Base-by-base conservation (phyloP, 2,888 invertebrate species). In the Harpalus rubripes region DNA sequence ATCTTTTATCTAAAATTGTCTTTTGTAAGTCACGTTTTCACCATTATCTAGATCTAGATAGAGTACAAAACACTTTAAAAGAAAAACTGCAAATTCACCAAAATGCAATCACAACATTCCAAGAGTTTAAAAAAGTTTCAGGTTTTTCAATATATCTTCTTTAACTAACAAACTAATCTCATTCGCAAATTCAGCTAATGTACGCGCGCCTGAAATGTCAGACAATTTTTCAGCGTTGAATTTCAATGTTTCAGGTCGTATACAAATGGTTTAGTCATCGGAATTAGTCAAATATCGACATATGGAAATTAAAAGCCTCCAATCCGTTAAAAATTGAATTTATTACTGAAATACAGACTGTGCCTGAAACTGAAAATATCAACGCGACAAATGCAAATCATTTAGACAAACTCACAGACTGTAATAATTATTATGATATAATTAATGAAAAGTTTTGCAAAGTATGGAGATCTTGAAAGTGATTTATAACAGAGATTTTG, bases 301-400 rank as follows among this genome's bases (percentile, higher is more conserved):
- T 63, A 63, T 63, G 63, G 63, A 63, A 63, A 63, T 63, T 63
- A 63, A 63, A 63, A 63, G 32, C 63, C 8, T 63, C 26, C 22
- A 26, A 63, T 63, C 63, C 63, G 63, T 10, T 63, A 22, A 10
- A 63, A 63, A 63, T 63, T 63, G 63, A 63, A 63, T 63, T 63
- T 63, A 63, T 63, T 63, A 63, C 26, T 22, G n/a, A 63, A 26
- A 63, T 63, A 63, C 22, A 63, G 22, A 22, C 63, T 61, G 22
- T 18, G 59, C 18, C 18, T 61, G 44, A 52, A 5, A 15, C 16
- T 61, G 59, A 16, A 61, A 61, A 61, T 18, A 16, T 1, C 32
- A 32, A 32, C 44, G 44, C 44, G 44, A 52, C 44, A 12, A 52
- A 52, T 52, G 44, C 44, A 52, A 52, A 52, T 52, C 44, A 52